These are phyloP conservation scores for Zenarchopterus dispar DNA, from an alignment of 2,797 vertebrate species.

Conservation along the genomic window DNA sequence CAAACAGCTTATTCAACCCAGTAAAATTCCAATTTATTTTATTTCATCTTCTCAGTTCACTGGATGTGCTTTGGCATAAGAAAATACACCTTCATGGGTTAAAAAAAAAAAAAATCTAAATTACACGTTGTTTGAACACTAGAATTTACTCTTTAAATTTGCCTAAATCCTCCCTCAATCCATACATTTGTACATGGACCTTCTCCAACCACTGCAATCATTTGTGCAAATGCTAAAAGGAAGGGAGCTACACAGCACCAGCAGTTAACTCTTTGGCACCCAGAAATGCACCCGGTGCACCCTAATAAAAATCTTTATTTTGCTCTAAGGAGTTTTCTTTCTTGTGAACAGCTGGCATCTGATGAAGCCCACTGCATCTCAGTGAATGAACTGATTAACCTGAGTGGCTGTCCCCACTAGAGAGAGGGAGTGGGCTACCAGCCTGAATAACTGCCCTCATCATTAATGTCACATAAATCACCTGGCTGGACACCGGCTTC, in stretches of 20 bases:
- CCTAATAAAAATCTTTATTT: constrained; percentile 71
- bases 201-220: constrained; percentile 15
- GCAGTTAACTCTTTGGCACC: constrained; percentile 29
- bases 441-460: constrained; percentile 76
- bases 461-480: constrained; percentile 83
- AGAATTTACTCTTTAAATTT: too few relatives aligned
- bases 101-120: neutral
- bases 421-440: constrained; percentile 53
- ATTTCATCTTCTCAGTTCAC: neutral
- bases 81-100: neutral
- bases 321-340: constrained; percentile 64
- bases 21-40: neutral
- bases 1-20: neutral
- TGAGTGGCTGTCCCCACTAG: constrained; percentile 76
- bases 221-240: constrained; percentile 63
- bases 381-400: constrained; percentile 85
- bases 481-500: constrained; percentile 55
- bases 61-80: neutral
- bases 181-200: too few relatives aligned
- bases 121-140: neutral
- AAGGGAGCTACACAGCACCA: constrained; percentile 43
- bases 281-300: constrained; percentile 38
- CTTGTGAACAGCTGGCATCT: constrained; percentile 72
- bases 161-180: too few relatives aligned
- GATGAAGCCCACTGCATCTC: constrained; percentile 72